These are phyloP conservation scores for Momotus momota DNA, from an alignment of 2,797 vertebrate genomes.

Conservation along the genomic window DNA sequence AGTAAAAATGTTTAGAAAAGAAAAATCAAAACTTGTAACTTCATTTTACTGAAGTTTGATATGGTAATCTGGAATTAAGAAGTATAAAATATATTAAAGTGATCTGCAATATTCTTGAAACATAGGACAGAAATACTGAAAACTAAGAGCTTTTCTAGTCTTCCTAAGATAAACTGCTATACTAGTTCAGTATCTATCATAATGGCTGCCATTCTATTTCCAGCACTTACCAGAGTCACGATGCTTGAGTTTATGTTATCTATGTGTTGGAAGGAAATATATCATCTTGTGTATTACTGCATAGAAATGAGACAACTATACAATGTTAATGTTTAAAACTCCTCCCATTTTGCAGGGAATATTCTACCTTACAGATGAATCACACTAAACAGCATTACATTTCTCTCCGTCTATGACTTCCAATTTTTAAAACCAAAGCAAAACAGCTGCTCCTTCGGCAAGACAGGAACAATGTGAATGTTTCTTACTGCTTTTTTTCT, in stretches of 20 bases:
- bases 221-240: background rate
- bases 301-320: background rate
- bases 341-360: background rate
- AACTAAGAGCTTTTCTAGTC: background rate
- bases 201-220: background rate
- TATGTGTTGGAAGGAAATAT: background rate
- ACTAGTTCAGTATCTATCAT: background rate
- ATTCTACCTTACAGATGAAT: background rate
- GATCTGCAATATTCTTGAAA: background rate
- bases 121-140: background rate
- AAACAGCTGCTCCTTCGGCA: background rate
- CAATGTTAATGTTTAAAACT: background rate
- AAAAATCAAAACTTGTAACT: background rate
- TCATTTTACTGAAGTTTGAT: background rate
- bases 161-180: background rate
- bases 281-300: background rate
- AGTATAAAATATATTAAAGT: background rate
- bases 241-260: background rate
- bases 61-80: background rate
- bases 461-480: background rate
- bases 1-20: background rate
- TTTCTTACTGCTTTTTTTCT: background rate
- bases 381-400: background rate
- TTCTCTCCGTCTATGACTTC: background rate
- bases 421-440: slow-evolving; percentile 1